Percentiles rank a stretch among this genome's conserved stretches.
phyloP scores from a whole-genome alignment of 2,797 vertebrate genomes.

The Cyprinodon diabolis region DNA sequence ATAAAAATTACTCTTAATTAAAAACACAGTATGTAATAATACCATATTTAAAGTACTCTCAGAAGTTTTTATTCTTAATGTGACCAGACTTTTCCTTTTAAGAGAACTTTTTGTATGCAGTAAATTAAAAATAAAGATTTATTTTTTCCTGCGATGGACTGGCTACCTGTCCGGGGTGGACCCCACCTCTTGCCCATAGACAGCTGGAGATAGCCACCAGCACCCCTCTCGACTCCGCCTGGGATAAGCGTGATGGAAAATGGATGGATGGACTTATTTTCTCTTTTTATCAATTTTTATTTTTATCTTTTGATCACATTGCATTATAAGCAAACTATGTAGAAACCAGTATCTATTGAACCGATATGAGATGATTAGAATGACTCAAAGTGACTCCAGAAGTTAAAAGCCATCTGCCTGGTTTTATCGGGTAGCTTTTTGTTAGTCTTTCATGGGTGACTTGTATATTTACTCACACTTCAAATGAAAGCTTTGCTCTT shows the following conservation, averaged over 20 bases:
- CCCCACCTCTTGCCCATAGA: too few species aligned
- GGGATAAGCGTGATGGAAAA: too few species aligned
- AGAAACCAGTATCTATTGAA: background rate
- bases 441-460: background rate
- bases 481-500: background rate
- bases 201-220: too few species aligned
- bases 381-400: too few species aligned
- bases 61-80: too few species aligned
- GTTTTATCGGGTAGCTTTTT: background rate
- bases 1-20: too few species aligned
- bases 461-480: background rate
- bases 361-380: background rate
- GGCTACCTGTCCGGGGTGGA: too few species aligned
- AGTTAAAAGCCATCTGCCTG: background rate
- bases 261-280: background rate
- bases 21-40: too few species aligned
- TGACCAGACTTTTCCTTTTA: background rate
- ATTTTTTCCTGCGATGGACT: background rate
- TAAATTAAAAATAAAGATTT: background rate
- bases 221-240: too few species aligned
- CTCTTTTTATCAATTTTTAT: background rate
- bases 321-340: background rate
- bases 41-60: too few species aligned
- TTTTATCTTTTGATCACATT: too few species aligned
- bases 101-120: background rate